Conservation (phyloP, 2,113 vertebrate species). For the Channa argus region DNA sequence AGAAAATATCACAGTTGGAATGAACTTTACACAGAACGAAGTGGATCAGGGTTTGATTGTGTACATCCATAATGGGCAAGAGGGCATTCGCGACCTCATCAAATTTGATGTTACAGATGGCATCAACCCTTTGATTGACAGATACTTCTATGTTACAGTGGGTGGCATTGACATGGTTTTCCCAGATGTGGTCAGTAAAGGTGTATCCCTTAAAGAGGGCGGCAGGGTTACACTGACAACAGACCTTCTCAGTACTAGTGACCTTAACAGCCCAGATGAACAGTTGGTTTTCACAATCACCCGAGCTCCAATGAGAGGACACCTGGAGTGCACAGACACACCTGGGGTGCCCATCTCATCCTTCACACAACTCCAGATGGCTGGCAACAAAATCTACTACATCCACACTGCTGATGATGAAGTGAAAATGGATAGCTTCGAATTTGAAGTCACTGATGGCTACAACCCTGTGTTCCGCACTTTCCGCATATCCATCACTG, state of each 20-base stretch:
- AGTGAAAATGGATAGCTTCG: conserved; percentile 97
- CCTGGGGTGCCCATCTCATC: conserved; percentile 88
- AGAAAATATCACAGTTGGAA: conserved; percentile 91
- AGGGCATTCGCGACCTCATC: conserved; percentile 92
- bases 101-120: conserved; percentile 98
- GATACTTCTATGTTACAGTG: conserved; percentile 94
- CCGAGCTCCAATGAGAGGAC: conserved; percentile 90
- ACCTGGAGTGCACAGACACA: conserved; percentile 92
- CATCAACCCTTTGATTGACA: conserved; percentile 93
- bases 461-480: conserved; percentile 95
- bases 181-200: conserved; percentile 94
- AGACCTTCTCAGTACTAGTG: conserved; percentile 95
- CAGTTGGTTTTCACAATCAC: conserved; percentile 95
- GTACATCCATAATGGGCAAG: conserved; percentile 90
- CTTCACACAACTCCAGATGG: conserved; percentile 95
- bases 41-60: conserved; percentile 89
- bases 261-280: conserved; percentile 96
- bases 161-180: conserved; percentile 92
- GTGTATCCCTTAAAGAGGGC: conserved; percentile 94
- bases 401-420: conserved; percentile 95
- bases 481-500: conserved; percentile 93
- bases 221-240: conserved; percentile 93
- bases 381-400: conserved; percentile 95
- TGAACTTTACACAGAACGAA: conserved; percentile 97
- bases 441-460: conserved; percentile 96